Evolutionary conservation across 2,113 vertebrate genomes (phyloP).

Genomic region (Struthidea cinerea): DNA sequence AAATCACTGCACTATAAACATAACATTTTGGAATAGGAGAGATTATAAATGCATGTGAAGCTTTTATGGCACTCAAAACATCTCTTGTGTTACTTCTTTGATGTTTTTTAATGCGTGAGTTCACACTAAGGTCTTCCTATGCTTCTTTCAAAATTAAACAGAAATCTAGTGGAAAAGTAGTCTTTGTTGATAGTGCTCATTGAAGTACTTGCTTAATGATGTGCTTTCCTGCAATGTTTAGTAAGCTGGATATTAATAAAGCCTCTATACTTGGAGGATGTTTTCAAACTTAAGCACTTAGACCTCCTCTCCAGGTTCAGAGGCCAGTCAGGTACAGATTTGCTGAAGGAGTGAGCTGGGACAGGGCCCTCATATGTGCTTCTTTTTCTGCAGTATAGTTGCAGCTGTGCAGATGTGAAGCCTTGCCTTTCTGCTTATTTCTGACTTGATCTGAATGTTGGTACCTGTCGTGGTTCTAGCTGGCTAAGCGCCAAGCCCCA

Average conservation of each 20-base stretch:
- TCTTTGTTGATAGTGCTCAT: not conserved
- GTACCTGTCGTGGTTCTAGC: not conserved
- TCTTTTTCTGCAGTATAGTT: not conserved
- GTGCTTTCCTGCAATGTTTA: not conserved
- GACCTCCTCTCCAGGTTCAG: not conserved
- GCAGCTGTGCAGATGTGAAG: not conserved
- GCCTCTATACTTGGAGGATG: not conserved
- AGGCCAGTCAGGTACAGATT: not conserved
- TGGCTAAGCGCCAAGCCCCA: too few species aligned
- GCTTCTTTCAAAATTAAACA: not conserved
- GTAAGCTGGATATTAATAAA: not conserved
- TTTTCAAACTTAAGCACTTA: not conserved
- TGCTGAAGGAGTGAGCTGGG: not conserved
- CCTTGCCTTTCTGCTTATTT: not conserved
- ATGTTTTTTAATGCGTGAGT: not conserved
- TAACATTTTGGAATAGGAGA: not conserved
- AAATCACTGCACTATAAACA: not conserved
- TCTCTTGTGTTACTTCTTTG: not conserved
- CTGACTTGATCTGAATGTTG: not conserved
- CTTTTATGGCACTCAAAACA: not conserved
- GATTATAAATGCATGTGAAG: not conserved
- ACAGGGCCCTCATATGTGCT: not conserved
- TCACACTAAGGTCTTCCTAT: not conserved
- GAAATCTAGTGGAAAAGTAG: not conserved
- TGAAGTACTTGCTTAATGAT: not conserved